Evolutionary conservation across 2,113 vertebrate species (phyloP).

Genomic region (Meles meles): DNA sequence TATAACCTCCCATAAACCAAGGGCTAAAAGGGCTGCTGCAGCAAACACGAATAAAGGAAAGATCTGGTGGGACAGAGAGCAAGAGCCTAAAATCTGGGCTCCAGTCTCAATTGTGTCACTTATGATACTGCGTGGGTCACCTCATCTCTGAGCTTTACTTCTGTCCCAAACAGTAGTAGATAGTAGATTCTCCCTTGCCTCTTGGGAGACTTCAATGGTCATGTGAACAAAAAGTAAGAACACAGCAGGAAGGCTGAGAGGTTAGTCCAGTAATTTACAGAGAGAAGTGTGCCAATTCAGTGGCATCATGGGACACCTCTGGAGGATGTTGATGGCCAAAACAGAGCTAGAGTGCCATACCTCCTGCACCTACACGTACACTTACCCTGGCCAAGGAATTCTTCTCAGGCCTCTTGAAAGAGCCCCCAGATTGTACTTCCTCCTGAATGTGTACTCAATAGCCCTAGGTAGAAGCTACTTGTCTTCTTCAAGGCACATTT

Average conservation of each 20-base stretch:
- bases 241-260: background rate
- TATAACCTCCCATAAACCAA: background rate
- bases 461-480: background rate
- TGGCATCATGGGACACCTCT: background rate
- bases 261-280: background rate
- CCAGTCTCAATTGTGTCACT: background rate
- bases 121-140: background rate
- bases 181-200: background rate
- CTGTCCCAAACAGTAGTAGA: background rate
- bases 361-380: background rate
- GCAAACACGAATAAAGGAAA: background rate
- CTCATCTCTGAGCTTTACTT: background rate
- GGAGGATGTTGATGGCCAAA: background rate
- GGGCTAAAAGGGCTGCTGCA: background rate
- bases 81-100: background rate
- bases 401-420: background rate
- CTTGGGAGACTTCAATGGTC: background rate
- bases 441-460: background rate
- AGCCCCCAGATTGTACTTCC: background rate
- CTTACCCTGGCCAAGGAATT: background rate
- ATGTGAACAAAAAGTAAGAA: background rate
- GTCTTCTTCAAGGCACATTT: constrained; percentile 8
- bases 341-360: background rate
- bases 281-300: background rate
- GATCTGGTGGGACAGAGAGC: background rate